Base-by-base conservation (phyloP, 1,140 invertebrate species). In the Gryllus bimaculatus region DNA sequence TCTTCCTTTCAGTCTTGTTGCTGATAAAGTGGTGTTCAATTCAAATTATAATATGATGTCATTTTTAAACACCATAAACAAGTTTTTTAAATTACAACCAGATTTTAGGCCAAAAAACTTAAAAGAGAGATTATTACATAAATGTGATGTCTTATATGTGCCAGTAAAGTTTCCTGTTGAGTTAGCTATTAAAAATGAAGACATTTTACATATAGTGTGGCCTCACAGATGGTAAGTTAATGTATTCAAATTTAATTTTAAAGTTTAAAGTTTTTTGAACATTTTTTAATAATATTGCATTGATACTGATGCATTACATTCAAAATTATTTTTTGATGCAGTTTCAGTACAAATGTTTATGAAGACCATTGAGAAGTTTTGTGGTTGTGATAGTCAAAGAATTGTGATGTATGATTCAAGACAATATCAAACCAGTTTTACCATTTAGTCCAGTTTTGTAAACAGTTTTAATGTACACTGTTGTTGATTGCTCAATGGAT, bases 1-100 rank as follows among this genome's bases (percentile, higher is more conserved):
- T 83, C 80, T 83, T 79, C 80, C 77, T 88, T 86, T 81, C 82
- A 93, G 92, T 83, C 83, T 94, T 73, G 89, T 91, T 39, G 92
- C 93, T 21, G 92, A 94, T 85, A 82, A 86, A n/a, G 84, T 93
- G 54, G 82, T 93, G 7, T 94, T 94, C 85, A 94, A 94, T 84
- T 94, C 93, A 0, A 82, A 89, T 73, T 94, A 89, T 83, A 94
- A 94, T 84, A 86, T 85, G 79, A 87, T 86, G 39, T 92, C 92
- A 8, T 94, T 94, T 83, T 82, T 94, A 49, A 82, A 86, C 18
- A 89, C 88, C 79, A 89, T 94, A 8, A 86, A 87, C 20, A 84
- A 88, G 48, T 91, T 92, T 83, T 84, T 93, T 5, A 92, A 92
- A 81, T 83, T 91, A 0, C 89, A 92, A 81, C 92, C 92, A 0